Evolutionary conservation across 2,888 invertebrate species (phyloP), one percentile per base, ranked within the genome.

Genomic region (Gisinianus flammeolus): DNA sequence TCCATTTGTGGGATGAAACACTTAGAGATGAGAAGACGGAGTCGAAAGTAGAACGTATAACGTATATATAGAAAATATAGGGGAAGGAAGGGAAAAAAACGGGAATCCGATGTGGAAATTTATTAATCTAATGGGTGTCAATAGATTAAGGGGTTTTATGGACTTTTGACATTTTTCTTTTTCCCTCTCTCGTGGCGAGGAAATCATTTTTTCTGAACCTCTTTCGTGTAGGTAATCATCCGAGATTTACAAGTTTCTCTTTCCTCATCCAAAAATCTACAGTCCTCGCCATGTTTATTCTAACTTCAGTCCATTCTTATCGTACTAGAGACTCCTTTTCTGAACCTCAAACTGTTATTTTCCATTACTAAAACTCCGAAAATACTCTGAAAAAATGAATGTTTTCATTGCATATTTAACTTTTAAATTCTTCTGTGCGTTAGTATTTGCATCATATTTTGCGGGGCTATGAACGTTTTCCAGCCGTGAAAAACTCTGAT

Each of bases 131-230:
- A 79, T 81, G 80, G 80, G 72, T 79, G 77, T 79, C 80, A 79
- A 81, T 81, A 81, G 80, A 81, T 81, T 81, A 81, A 71, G 75
- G 80, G 80, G 79, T 81, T 80, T 70, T 67, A 79, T 81, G 79
- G 77, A 75, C 76, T 81, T 77, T 56, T 76, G 80, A 79, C 80
- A 73, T 77, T 75, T 78, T 69, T 58, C 66, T 52, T 66, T 31
- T 70, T 24, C 58, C 35, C 72, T n/a, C n/a, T 28, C 33, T 33
- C 28, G 28, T 56, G 58, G 58, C 5, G 22, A 8, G 33, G 35
- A 28, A 8, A 69, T 33, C 24, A n/a, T 69, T 69, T 69, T 28
- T 66, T 31, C 68, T 10, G 28, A 30, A 30, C 62, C 30, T 31
- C 58, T 52, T n/a, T 62, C 72, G 56, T 30, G 26, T 30, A 56